Base-by-base conservation (phyloP, 2,888 invertebrate species). In the Acleris cristana region DNA sequence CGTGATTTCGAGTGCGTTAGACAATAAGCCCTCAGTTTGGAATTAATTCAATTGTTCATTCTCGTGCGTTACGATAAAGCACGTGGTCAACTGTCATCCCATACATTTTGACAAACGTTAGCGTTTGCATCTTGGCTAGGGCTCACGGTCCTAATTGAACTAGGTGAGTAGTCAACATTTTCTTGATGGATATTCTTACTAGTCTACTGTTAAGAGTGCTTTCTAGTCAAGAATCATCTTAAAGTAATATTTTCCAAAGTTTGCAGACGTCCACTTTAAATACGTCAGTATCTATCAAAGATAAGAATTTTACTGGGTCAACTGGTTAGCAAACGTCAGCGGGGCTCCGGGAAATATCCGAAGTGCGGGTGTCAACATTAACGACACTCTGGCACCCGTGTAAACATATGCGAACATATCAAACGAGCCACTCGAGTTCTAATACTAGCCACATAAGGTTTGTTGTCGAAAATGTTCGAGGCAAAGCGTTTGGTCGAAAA, bases 351-450 rank as follows among this genome's bases (percentile, higher is more conserved):
- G 77, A 80, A 79, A 79, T 77, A 77, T 78, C 74, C 76, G 64
- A 76, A 78, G 77, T 75, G 72, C 69, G 73, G 57, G 72, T 76
- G 79, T 78, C 79, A 80, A 79, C 78, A 79, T 78, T 76, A 73
- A 72, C 73, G 73, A 74, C 74, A 73, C 71, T 72, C 69, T 64
- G 69, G 59, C 73, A 68, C 69, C 64, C 64, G 70, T 64, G 73
- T 72, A 73, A 70, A 70, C 65, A 69, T 69, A 60, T 34, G 55
- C 40, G 44, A 66, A 74, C 67, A 66, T 61, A 68, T 66, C 70
- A 45, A 44, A 51, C 68, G 16, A 70, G 30, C 49, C 52, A 40
- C 26, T 12, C 18, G 45, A n/a, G 10, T 48, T 58, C 69, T 58
- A 74, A 72, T 26, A 7, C 1, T 48, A 0, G 6, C 7, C 8